These are phyloP conservation scores for Enteromius anoplus DNA, from an alignment of 2,797 vertebrate species.

Conservation along the genomic window DNA sequence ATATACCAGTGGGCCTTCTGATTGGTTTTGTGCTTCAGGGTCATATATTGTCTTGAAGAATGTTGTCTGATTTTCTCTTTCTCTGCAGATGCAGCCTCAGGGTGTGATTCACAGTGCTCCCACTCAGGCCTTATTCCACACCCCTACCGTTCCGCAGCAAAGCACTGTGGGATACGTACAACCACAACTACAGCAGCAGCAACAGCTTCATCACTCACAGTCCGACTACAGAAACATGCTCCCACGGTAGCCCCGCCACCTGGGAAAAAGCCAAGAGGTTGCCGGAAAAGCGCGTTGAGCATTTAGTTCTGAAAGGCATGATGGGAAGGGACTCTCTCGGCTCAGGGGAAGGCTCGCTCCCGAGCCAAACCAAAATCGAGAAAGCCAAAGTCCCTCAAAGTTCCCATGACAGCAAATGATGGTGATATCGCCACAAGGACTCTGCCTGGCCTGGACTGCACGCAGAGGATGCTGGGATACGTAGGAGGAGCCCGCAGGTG, in stretches of 20 bases:
- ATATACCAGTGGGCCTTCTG: background rate
- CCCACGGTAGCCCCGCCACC: conserved; percentile 72
- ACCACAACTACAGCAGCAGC: conserved; percentile 76
- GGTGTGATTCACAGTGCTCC: conserved; percentile 74
- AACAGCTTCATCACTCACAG: conserved; percentile 79
- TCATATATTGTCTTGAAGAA: background rate
- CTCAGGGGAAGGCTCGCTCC: conserved; percentile 17
- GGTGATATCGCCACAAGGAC: conserved; percentile 1
- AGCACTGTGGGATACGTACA: conserved; percentile 80
- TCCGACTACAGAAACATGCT: conserved; percentile 85
- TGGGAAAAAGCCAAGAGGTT: conserved; percentile 51
- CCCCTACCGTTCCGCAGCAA: conserved; percentile 73
- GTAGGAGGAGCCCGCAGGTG: conserved; percentile 30
- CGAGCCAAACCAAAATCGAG: conserved; percentile 56
- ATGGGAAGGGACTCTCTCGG: conserved; percentile 47
- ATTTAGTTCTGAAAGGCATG: conserved; percentile 50
- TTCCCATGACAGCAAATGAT: conserved; percentile 48
- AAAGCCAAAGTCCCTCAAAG: conserved; percentile 55
- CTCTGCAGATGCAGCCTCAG: conserved; percentile 77
- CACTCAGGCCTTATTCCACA: conserved; percentile 75
- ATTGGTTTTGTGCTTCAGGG: background rate
- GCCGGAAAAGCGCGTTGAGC: conserved; percentile 35
- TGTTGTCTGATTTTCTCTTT: background rate
- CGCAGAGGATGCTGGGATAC: conserved; percentile 48
- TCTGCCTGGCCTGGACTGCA: conserved; percentile 27